Base-by-base conservation (phyloP, 1,140 invertebrate species). In the Bombus waltoni region DNA sequence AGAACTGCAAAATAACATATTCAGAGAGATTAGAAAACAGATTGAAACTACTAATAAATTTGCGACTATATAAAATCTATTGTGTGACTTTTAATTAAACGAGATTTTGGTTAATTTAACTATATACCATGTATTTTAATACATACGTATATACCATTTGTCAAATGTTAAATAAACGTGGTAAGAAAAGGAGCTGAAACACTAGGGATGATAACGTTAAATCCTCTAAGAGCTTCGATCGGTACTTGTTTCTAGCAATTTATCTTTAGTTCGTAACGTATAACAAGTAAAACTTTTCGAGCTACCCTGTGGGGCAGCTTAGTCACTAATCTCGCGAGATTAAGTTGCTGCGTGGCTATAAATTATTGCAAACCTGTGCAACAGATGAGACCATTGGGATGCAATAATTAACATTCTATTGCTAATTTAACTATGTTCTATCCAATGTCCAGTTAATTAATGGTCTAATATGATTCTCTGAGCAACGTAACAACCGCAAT, bases 341-440 rank as follows among this genome's bases (percentile, higher is more conserved):
- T 76, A 76, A 76, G 74, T 76, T 76, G 35, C 74, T 28, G 44
- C 28, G 25, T 76, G 74, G 40, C 74, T 53, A 25, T 59, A 76
- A 76, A 25, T 76, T 76, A 76, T 76, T 59, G 53, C 74, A 76
- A 76, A 25, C 74, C 47, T 38, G 35, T 59, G 74, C 74, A 59
- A 76, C 74, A 76, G 53, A 76, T 76, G 74, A 76, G 74, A 22
- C 74, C 74, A 59, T n/a, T 76, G 74, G 74, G 74, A 76, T 76
- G 74, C 53, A 76, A 76, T 76, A 59, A 76, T 76, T 76, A 76
- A 76, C 74, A 76, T 59, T 59, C 74, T 53, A 59, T 22, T 28
- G 53, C 35, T 59, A 76, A 76, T 76, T 76, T 76, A 59, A 59
- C 74, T 59, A 75, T 38, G 74, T 57, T 38, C 53, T 59, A 59